These are phyloP conservation scores for Spodoptera littoralis DNA, from an alignment of 2,888 invertebrate genomes.

Conservation along the genomic window DNA sequence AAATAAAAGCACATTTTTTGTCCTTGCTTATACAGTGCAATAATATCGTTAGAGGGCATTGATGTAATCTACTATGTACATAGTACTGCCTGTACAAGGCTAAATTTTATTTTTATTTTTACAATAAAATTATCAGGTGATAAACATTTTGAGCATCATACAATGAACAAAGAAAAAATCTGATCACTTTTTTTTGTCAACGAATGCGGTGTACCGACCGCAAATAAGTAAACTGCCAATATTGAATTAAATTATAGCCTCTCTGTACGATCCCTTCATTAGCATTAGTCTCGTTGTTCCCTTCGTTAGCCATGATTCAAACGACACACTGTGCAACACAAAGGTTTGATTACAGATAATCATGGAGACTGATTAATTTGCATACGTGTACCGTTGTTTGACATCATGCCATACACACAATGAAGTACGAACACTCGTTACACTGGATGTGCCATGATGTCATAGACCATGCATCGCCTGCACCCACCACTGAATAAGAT, in stretches of 20 bases:
- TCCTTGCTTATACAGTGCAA: too few species aligned
- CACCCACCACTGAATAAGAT: conserved; percentile 8
- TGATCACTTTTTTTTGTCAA: conserved; percentile 9
- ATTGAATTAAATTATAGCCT: conserved; percentile 14
- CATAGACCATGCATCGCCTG: conserved; percentile 20
- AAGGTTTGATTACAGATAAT: conserved; percentile 38
- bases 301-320: conserved; percentile 31
- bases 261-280: conserved; percentile 24
- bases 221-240: conserved; percentile 10
- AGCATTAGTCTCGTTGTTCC: conserved; percentile 20
- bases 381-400: conserved; percentile 42
- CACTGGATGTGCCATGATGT: conserved; percentile 35
- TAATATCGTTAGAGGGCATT: too few species aligned
- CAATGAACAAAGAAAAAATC: conserved; percentile 5
- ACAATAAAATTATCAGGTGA: background rate
- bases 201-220: background rate
- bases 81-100: background rate
- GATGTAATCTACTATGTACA: too few species aligned
- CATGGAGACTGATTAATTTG: conserved; percentile 22
- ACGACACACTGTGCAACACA: conserved; percentile 4
- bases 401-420: conserved; percentile 21
- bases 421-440: conserved; percentile 18
- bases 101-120: background rate
- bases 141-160: background rate
- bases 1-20: too few species aligned